Evolutionary conservation across 1,140 invertebrate species (phyloP).

Genomic region (Cotesia chilonis): DNA sequence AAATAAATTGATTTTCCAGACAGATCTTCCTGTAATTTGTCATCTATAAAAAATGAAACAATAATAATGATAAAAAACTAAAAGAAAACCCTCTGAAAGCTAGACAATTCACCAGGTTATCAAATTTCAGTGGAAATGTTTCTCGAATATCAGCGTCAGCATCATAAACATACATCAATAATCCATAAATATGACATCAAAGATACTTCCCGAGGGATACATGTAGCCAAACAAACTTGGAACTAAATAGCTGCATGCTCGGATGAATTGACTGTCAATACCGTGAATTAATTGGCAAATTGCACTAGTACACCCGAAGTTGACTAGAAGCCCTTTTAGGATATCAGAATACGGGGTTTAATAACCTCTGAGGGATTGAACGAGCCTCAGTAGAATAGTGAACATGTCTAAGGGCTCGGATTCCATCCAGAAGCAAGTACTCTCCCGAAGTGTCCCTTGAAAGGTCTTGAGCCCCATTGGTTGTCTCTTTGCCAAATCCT

Average conservation of each 20-base stretch:
- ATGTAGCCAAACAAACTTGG: constrained; percentile 14
- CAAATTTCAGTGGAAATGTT: constrained; percentile 15
- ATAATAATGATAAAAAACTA: too few species aligned
- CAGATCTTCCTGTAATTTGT: too few species aligned
- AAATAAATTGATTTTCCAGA: too few species aligned
- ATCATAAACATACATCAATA: constrained; percentile 2
- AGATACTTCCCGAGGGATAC: too few species aligned
- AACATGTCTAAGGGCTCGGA: too few species aligned
- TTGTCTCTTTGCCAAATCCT: constrained; percentile 18
- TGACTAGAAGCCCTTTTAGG: too few species aligned
- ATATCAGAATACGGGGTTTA: too few species aligned
- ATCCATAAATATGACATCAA: neutral
- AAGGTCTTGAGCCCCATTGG: constrained; percentile 10
- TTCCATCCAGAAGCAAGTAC: neutral
- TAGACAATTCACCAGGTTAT: neutral
- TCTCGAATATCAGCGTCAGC: neutral
- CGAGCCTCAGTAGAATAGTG: too few species aligned
- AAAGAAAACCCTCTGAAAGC: too few species aligned
- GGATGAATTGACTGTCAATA: neutral
- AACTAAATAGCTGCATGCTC: neutral
- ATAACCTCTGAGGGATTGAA: too few species aligned
- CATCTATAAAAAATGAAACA: too few species aligned
- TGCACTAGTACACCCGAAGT: too few species aligned
- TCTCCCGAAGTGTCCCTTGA: neutral
- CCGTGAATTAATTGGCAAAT: neutral